phyloP scores from a whole-genome alignment of 2,797 vertebrate species.

The Pangasius sanitwongsei region DNA sequence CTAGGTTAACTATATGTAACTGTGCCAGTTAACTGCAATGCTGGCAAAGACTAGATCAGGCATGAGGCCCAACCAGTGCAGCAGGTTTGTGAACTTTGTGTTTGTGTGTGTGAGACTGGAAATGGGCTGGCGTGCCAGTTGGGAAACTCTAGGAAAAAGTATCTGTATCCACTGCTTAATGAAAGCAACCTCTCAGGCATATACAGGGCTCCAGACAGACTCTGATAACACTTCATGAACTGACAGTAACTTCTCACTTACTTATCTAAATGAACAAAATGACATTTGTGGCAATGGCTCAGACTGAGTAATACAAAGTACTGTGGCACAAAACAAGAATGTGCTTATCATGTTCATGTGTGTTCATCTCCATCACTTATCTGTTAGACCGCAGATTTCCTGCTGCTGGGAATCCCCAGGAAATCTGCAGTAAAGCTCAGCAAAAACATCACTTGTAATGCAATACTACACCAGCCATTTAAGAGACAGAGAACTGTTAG shows the following conservation, averaged over 20 bases:
- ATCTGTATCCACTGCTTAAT: constrained; percentile 21
- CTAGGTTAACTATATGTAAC: constrained; percentile 10
- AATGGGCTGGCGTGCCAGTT: constrained; percentile 18
- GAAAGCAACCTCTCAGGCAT: neutral
- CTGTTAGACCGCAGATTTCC: neutral
- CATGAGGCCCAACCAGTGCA: neutral
- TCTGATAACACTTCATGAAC: neutral
- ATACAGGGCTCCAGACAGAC: neutral
- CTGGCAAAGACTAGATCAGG: constrained; percentile 6
- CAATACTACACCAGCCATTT: constrained; percentile 16
- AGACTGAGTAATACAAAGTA: neutral
- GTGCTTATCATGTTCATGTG: neutral
- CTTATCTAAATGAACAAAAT: neutral
- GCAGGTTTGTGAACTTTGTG: neutral
- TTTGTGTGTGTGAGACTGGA: constrained; percentile 8
- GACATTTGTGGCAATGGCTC: neutral
- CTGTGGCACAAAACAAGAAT: neutral
- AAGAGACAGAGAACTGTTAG: neutral
- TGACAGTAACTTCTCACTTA: neutral
- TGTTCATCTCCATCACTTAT: neutral
- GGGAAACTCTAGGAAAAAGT: neutral
- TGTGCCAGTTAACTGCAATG: constrained; percentile 12
- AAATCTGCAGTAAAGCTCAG: neutral
- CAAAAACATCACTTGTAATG: neutral
- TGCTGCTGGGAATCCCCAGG: neutral